Conservation (phyloP, 64 coral and sea anemone species). For the Anthopleura sola region DNA sequence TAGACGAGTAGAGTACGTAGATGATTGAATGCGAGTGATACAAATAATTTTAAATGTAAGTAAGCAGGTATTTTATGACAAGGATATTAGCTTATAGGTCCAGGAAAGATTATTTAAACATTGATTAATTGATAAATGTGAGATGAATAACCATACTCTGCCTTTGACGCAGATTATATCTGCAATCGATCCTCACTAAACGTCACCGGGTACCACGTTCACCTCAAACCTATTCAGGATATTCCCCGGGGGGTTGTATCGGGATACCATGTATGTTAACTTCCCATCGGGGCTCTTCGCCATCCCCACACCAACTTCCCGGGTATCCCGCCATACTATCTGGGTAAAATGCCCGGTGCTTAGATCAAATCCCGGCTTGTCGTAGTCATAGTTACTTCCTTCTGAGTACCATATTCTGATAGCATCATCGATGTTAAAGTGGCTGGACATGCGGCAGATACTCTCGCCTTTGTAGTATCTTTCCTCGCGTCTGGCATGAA, state of each 20-base stretch:
- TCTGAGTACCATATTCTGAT: constrained; percentile 82
- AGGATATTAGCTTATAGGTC: no score
- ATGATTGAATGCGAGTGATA: no score
- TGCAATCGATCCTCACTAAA: not conserved
- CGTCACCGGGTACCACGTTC: constrained; percentile 60
- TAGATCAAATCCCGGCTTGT: constrained; percentile 63
- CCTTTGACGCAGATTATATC: not conserved
- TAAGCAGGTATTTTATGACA: no score
- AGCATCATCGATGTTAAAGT: constrained; percentile 43
- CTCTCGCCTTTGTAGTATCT: constrained; percentile 72
- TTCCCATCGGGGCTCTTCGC: constrained; percentile 85
- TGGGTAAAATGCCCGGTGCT: constrained; percentile 93
- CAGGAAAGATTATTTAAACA: not conserved
- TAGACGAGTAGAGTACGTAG: no score
- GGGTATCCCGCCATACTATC: constrained; percentile 79
- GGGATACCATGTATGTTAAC: constrained; percentile 65
- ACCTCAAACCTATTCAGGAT: constrained; percentile 60
- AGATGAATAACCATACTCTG: not conserved
- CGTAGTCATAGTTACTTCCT: constrained; percentile 61
- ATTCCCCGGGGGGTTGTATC: constrained; percentile 88
- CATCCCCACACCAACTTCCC: constrained; percentile 78
- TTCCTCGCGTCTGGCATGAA: constrained; percentile 66
- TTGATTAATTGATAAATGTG: not conserved
- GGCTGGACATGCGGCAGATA: constrained; percentile 58
- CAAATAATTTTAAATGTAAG: no score